Base-by-base conservation (phyloP, 2,888 invertebrate species). In the Metopia argyrocephala region DNA sequence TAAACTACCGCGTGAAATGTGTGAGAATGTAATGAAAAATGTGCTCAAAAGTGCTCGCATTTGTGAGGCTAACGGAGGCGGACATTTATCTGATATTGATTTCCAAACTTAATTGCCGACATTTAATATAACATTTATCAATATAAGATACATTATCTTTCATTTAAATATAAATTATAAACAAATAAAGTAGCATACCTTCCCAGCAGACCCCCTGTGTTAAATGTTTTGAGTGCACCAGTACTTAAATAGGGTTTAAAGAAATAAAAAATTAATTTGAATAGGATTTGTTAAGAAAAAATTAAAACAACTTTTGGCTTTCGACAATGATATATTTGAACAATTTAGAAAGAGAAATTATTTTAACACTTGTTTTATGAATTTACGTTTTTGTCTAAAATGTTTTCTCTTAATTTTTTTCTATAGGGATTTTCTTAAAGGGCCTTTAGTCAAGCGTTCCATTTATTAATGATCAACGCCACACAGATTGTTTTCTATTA, bases 401-500 rank as follows among this genome's bases (percentile, higher is more conserved):
- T 48, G 20, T 57, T 46, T 9, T 15, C 21, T 7, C 5, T 74
- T 23, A 28, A 59, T 59, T 59, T 59, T 28, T 38, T 5, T 56
- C 3, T 56, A 27, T 12, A 15, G 20, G n/a, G 5, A 12, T 61
- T 66, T 52, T 31, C 20, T 46, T 28, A n/a, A 59, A 52, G 18
- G n/a, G 15, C 52, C 25, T 61, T 31, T 18, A 31, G 25, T 12
- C 12, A 66, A 61, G 54, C 46, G 66, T 25, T 68, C 66, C 15
- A 54, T 66, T 66, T 56, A 73, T 78, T 73, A 68, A 78, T 78
- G 78, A 78, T 23, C 25, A 52, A 6, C 31, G 2, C 38, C 21
- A 64, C 38, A 65, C 20, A 48, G 31, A 62, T 20, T 69, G 25
- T 56, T 48, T 48, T 62, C 20, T 50, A 20, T 38, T 45, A 12